Evolutionary conservation across 1,140 invertebrate genomes (phyloP), one percentile per base, ranked within the genome.

Genomic region (Drosophila nannoptera): DNA sequence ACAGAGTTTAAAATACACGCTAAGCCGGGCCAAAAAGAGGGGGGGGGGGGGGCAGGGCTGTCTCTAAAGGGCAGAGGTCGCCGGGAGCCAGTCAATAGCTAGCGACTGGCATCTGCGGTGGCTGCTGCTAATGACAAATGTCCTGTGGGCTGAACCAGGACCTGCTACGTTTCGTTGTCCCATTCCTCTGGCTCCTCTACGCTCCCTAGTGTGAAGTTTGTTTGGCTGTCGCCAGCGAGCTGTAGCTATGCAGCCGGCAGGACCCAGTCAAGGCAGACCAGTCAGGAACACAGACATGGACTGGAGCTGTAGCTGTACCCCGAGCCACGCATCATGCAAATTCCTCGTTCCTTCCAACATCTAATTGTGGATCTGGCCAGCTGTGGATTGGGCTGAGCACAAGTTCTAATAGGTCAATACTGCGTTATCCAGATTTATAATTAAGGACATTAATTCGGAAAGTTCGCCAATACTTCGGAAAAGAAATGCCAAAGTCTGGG

Each of bases 61-160:
- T 31, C 16, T 45, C 7, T 29, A 8, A 45, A 55, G 54, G 69
- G 68, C 48, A 76, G 49, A 64, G 60, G 65, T 54, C 61, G 43
- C 40, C 33, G 31, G 12, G 29, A 16, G 43, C 5, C 29, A 56
- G 12, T 56, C 40, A 33, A 56, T 56, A 56, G 29, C 54, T 31
- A 22, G 12, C 54, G 14, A 33, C 31, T 6, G 14, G 52, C 9
- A n/a, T 7, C 35, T 40, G 54, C 31, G 31, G 42, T 16, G 31
- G 11, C 45, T 11, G 54, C 54, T 56, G 45, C 48, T 48, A 61
- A 56, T 77, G 75, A 77, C 70, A 77, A 77, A 73, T 77, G 64
- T 71, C 60, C 40, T 43, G 38, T 32, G 48, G 7, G n/a, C 16
- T 14, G 22, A 32, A 31, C 42, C 35, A 22, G 43, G 35, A 45